Evolutionary conservation across 2,888 invertebrate genomes (phyloP).

Genomic region (Dolomedes plantarius): DNA sequence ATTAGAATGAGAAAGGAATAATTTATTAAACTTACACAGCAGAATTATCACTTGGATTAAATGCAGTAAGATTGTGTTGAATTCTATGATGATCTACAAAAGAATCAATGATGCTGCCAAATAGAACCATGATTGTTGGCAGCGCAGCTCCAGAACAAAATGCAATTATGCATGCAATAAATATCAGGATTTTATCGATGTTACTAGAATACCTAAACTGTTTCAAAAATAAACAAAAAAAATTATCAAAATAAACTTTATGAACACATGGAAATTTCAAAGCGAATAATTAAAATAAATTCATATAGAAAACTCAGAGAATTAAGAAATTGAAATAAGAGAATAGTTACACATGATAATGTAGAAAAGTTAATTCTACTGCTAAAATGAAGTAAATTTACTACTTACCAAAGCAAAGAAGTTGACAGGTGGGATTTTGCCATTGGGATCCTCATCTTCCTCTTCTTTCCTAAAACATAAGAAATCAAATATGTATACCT

Average conservation of each 20-base stretch:
- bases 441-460: conserved; percentile 43
- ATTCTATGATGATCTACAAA: conserved; percentile 67
- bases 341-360: too few relatives aligned
- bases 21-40: conserved; percentile 26
- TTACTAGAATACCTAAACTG: conserved; percentile 67
- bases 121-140: conserved; percentile 60
- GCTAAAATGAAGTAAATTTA: too few relatives aligned
- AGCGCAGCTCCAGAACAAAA: conserved; percentile 55
- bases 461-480: conserved; percentile 39
- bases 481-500: too few relatives aligned
- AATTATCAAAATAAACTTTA: not conserved
- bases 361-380: too few relatives aligned
- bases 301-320: not conserved
- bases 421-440: conserved; percentile 29
- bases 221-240: not conserved
- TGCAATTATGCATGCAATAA: conserved; percentile 54
- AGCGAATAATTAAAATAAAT: not conserved
- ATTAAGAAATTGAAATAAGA: too few relatives aligned
- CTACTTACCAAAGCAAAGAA: conserved; percentile 65
- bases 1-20: too few relatives aligned
- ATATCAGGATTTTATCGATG: conserved; percentile 55
- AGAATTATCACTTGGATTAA: conserved; percentile 25
- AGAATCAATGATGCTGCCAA: conserved; percentile 60
- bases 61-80: conserved; percentile 48
- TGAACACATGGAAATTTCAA: not conserved